phyloP scores from a whole-genome alignment of 2,797 vertebrate species.

The Sebastolobus alascanus region DNA sequence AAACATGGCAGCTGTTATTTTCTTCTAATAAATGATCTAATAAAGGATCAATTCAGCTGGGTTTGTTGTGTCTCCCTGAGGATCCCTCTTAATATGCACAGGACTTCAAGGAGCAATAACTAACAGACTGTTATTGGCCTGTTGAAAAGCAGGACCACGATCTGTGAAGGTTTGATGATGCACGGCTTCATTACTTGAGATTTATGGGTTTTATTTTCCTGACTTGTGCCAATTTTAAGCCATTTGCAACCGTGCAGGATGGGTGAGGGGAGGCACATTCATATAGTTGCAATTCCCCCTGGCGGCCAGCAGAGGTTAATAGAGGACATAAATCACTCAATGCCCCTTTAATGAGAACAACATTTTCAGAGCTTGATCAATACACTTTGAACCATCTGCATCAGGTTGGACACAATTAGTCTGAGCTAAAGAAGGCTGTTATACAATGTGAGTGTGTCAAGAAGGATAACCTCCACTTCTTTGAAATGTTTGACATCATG shows the following conservation, averaged over 20 bases:
- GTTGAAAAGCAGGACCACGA: neutral
- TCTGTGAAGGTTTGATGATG: neutral
- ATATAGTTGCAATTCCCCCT: slow-evolving; percentile 13
- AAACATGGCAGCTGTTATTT: neutral
- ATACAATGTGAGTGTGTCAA: neutral
- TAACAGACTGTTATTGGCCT: neutral
- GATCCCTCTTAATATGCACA: neutral
- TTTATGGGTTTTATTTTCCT: slow-evolving; percentile 22
- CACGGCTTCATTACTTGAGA: slow-evolving; percentile 6
- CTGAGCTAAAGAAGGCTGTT: neutral
- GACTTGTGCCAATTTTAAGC: slow-evolving; percentile 3
- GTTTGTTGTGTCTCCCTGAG: neutral
- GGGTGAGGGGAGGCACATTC: neutral
- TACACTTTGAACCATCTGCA: neutral
- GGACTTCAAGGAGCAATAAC: neutral
- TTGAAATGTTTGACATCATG: neutral
- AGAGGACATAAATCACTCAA: slow-evolving; percentile 18
- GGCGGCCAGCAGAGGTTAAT: slow-evolving; percentile 43
- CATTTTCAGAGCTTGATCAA: slow-evolving; percentile 7
- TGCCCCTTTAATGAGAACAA: neutral
- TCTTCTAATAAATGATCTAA: neutral
- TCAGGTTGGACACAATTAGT: neutral
- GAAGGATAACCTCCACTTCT: neutral
- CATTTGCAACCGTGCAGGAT: neutral
- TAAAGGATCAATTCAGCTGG: neutral